These are phyloP conservation scores for Drosophila greeni DNA, from an alignment of 2,888 invertebrate genomes.

Conservation along the genomic window DNA sequence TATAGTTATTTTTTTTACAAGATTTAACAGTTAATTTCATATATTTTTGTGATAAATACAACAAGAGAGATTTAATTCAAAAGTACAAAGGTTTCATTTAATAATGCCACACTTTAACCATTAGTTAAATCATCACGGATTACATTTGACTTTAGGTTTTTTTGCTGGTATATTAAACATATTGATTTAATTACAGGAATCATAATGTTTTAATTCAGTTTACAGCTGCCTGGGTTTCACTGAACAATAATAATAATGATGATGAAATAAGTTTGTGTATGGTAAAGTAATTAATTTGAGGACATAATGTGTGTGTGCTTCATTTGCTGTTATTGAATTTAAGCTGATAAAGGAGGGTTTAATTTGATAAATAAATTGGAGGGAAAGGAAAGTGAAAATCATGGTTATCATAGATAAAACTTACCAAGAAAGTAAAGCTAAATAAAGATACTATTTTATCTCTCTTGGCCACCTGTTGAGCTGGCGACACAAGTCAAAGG, in stretches of 20 bases:
- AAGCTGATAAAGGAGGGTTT: neutral
- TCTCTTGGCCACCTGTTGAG: too few species aligned
- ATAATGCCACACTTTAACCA: neutral
- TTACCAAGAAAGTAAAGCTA: too few species aligned
- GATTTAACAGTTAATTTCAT: neutral
- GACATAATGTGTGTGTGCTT: neutral
- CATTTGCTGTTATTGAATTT: neutral
- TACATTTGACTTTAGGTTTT: neutral
- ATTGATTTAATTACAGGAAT: slow-evolving; percentile 14
- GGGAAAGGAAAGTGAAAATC: too few species aligned
- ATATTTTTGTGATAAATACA: slow-evolving; percentile 3
- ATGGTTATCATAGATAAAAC: too few species aligned
- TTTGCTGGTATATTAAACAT: neutral
- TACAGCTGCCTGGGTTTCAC: neutral
- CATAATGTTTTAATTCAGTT: slow-evolving; percentile 15
- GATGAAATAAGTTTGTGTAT: slow-evolving; percentile 5
- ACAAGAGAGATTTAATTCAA: neutral
- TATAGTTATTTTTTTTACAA: neutral
- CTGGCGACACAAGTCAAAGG: too few species aligned
- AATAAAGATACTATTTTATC: too few species aligned
- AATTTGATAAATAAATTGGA: too few species aligned
- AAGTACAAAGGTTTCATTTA: neutral
- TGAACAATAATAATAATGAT: neutral
- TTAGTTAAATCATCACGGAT: slow-evolving; percentile 5
- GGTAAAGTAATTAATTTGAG: slow-evolving; percentile 8